Percentiles rank a stretch among this genome's conserved stretches.
Conservation (phyloP, 2,888 invertebrate species). For the Spatulosminthurus flaviceps region DNA sequence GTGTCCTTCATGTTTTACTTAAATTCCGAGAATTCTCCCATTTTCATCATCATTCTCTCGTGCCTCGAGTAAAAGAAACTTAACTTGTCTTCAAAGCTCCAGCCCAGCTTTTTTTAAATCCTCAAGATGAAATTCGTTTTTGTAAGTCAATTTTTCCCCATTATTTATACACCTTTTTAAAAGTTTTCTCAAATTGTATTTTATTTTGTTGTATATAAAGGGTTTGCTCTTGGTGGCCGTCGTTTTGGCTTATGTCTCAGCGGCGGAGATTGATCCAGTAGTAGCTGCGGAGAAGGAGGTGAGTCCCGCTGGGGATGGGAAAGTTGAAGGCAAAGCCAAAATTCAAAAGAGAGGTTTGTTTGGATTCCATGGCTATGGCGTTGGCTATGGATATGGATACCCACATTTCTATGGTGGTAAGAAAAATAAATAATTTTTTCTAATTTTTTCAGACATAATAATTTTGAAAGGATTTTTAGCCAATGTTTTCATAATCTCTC, state of each 20-base stretch:
- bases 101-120: not conserved
- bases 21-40: not conserved
- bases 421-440: no score
- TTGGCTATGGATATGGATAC: conserved; percentile 1
- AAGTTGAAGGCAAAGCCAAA: not conserved
- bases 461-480: no score
- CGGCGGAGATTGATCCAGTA: not conserved
- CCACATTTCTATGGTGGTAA: not conserved
- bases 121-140: not conserved
- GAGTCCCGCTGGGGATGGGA: not conserved
- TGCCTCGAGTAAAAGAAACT: not conserved
- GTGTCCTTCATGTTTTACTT: not conserved
- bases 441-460: no score
- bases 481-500: not conserved
- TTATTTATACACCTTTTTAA: not conserved
- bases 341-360: not conserved
- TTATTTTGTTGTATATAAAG: not conserved
- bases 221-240: not conserved
- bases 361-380: not conserved
- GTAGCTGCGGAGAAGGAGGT: not conserved
- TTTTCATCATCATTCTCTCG: not conserved
- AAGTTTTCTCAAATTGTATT: not conserved
- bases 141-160: not conserved
- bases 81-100: not conserved
- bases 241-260: not conserved